These are phyloP conservation scores for Chouioia cunea DNA, from an alignment of 2,888 invertebrate genomes.

Conservation along the genomic window DNA sequence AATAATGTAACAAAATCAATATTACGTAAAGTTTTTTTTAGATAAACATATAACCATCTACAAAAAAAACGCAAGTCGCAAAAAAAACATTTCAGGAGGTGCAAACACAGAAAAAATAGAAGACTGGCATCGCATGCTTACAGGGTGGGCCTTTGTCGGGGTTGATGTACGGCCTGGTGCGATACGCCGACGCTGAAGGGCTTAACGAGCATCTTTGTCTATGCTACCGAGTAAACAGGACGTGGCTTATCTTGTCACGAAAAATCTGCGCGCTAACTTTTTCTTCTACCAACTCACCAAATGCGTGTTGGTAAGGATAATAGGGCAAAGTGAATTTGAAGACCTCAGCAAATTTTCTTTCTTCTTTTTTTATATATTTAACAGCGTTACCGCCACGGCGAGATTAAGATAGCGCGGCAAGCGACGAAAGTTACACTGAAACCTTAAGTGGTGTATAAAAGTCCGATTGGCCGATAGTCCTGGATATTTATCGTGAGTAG, in stretches of 20 bases:
- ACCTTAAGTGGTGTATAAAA: slow-evolving; percentile 37
- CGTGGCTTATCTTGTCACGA: slow-evolving; percentile 69
- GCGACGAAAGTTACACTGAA: slow-evolving; percentile 21
- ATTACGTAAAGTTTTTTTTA: no score
- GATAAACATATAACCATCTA: no score
- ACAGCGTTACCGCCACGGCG: not conserved
- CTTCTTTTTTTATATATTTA: slow-evolving; percentile 10
- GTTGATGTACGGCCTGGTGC: slow-evolving; percentile 64
- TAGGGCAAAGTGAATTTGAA: slow-evolving; percentile 34
- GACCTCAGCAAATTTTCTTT: slow-evolving; percentile 35
- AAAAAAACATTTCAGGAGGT: no score
- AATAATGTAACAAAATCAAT: no score
- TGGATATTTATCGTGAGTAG: slow-evolving; percentile 39
- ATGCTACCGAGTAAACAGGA: slow-evolving; percentile 66
- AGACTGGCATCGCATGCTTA: slow-evolving; percentile 15
- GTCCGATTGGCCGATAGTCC: slow-evolving; percentile 34
- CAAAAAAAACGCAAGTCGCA: no score
- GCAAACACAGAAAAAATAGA: no score
- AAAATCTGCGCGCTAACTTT: slow-evolving; percentile 62
- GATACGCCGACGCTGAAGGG: slow-evolving; percentile 66
- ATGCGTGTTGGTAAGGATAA: slow-evolving; percentile 38
- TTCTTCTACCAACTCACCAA: not conserved
- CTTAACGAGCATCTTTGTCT: slow-evolving; percentile 68
- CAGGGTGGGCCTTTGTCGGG: slow-evolving; percentile 19
- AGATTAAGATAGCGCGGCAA: slow-evolving; percentile 40